Evolutionary conservation across 2,888 invertebrate species (phyloP).

Genomic region (Phyllotreta striolata): DNA sequence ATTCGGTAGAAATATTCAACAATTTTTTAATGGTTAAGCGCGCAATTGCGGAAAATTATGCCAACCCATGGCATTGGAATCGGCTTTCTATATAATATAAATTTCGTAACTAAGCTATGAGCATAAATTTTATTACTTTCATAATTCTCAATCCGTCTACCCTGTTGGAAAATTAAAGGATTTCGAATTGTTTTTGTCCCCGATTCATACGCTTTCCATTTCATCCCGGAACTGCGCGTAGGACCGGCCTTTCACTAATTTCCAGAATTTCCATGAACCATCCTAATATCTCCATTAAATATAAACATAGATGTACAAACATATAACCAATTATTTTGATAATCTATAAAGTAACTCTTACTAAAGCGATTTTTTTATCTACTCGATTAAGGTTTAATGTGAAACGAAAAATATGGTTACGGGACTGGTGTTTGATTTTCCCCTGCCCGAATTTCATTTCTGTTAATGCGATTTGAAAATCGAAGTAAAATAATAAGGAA

Average conservation of each 20-base stretch:
- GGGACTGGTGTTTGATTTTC: too few species aligned
- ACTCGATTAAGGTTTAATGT: too few species aligned
- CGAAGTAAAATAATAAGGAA: conserved; percentile 22
- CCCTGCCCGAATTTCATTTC: conserved; percentile 12
- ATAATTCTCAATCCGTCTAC: conserved; percentile 6
- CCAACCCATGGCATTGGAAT: not conserved
- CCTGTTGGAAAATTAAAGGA: conserved; percentile 11
- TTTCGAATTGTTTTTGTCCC: conserved; percentile 7
- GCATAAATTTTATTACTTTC: conserved; percentile 10
- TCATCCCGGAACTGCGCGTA: not conserved
- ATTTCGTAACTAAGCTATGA: not conserved
- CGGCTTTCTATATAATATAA: not conserved
- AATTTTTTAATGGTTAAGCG: too few species aligned
- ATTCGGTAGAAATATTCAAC: too few species aligned
- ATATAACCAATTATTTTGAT: too few species aligned
- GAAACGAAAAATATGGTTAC: too few species aligned
- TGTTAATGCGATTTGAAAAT: conserved; percentile 18
- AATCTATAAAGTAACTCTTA: too few species aligned
- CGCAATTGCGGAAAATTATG: too few species aligned
- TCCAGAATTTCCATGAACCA: too few species aligned
- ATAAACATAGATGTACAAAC: too few species aligned
- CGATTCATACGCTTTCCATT: conserved; percentile 3
- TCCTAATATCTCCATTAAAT: too few species aligned
- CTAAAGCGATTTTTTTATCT: too few species aligned
- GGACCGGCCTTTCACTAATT: not conserved